phyloP scores from a whole-genome alignment of 2,888 invertebrate genomes.

The Brassicogethes aeneus region DNA sequence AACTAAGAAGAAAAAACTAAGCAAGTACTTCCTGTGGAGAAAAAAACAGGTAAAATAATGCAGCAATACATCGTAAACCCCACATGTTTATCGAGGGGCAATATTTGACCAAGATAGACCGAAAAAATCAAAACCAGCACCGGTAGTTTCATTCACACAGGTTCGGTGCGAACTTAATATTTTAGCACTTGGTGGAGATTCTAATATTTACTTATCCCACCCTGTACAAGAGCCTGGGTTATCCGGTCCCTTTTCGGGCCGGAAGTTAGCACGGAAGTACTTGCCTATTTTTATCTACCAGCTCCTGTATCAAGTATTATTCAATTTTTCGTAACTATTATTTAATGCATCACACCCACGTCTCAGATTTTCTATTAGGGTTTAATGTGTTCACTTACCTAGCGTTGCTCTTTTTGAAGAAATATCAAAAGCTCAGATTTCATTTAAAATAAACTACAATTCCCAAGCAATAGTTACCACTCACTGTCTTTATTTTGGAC shows the following conservation, averaged over 20 bases:
- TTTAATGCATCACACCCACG: background rate
- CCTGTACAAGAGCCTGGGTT: background rate
- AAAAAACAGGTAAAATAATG: no score
- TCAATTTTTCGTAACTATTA: background rate
- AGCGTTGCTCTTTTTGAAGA: no score
- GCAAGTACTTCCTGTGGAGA: no score
- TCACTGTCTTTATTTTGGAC: no score
- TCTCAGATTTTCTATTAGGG: no score
- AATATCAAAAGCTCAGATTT: no score
- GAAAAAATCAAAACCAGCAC: background rate
- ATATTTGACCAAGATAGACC: background rate
- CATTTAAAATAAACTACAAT: no score
- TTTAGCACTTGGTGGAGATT: no score
- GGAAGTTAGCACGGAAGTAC: background rate
- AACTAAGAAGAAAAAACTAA: no score
- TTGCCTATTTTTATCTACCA: background rate
- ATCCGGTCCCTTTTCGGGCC: background rate
- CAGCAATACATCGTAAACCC: no score
- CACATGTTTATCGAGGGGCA: background rate
- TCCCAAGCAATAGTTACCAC: no score
- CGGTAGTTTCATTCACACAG: background rate
- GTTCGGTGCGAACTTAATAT: background rate
- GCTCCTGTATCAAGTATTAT: background rate
- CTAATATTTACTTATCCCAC: background rate
- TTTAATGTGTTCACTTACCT: no score